Conservation (phyloP, 2,113 vertebrate genomes). For the Gallinago jamesoni region DNA sequence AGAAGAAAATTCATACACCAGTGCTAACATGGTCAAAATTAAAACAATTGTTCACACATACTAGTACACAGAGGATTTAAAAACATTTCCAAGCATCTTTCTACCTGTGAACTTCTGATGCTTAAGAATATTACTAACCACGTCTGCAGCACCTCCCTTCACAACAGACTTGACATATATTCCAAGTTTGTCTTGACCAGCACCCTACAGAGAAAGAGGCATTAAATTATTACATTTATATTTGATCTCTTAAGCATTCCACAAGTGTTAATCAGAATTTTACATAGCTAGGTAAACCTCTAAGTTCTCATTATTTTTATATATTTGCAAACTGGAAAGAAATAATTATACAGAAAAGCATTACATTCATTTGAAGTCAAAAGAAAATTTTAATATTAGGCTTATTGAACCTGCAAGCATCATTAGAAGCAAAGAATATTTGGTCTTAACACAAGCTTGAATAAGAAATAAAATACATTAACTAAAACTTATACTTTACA, state of each 20-base stretch:
- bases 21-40: neutral
- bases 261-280: neutral
- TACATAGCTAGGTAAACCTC: neutral
- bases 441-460: neutral
- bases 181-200: constrained; percentile 96
- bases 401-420: neutral
- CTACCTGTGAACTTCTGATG: neutral
- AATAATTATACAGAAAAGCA: neutral
- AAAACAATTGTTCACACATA: neutral
- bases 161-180: constrained; percentile 99
- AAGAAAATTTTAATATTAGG: neutral
- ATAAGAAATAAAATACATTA: neutral
- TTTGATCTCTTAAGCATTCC: neutral
- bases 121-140: constrained; percentile 78
- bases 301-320: neutral
- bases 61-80: neutral
- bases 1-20: neutral
- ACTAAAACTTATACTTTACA: neutral
- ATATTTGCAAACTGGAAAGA: neutral
- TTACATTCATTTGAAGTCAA: neutral
- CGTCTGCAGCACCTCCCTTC: constrained; percentile 95
- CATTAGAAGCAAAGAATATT: neutral
- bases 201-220: constrained; percentile 80
- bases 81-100: neutral
- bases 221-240: neutral